phyloP scores from a whole-genome alignment of 2,888 invertebrate species.

The Cephonodes hylas region DNA sequence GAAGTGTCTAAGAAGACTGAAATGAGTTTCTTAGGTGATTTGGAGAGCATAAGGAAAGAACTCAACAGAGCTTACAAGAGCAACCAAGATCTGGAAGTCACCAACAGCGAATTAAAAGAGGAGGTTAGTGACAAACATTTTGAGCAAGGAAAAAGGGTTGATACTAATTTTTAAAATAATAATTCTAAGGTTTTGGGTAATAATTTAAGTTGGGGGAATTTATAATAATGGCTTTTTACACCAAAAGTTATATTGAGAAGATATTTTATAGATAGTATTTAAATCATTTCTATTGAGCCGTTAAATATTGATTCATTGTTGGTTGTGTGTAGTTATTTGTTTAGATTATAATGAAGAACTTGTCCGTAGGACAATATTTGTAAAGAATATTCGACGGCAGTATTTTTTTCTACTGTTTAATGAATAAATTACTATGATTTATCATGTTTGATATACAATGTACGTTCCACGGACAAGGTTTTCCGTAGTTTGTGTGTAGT shows the following conservation, averaged over 20 bases:
- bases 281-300: not conserved
- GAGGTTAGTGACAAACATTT: constrained; percentile 71
- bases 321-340: not conserved
- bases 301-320: not conserved
- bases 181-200: not conserved
- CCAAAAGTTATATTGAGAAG: too few relatives aligned
- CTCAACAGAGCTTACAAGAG: constrained; percentile 78
- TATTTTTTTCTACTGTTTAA: too few relatives aligned
- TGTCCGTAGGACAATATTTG: not conserved
- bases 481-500: constrained; percentile 35
- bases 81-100: constrained; percentile 84
- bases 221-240: not conserved
- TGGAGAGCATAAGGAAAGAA: constrained; percentile 76
- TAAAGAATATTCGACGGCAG: not conserved
- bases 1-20: constrained; percentile 74
- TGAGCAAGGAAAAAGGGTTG: not conserved
- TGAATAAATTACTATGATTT: not conserved
- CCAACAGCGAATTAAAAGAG: constrained; percentile 85
- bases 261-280: not conserved
- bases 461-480: constrained; percentile 1
- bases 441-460: not conserved
- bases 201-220: not conserved
- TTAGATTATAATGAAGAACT: not conserved
- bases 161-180: not conserved
- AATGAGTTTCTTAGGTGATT: constrained; percentile 63